phyloP scores from a whole-genome alignment of 2,113 vertebrate species.

The Gorilla gorilla region DNA sequence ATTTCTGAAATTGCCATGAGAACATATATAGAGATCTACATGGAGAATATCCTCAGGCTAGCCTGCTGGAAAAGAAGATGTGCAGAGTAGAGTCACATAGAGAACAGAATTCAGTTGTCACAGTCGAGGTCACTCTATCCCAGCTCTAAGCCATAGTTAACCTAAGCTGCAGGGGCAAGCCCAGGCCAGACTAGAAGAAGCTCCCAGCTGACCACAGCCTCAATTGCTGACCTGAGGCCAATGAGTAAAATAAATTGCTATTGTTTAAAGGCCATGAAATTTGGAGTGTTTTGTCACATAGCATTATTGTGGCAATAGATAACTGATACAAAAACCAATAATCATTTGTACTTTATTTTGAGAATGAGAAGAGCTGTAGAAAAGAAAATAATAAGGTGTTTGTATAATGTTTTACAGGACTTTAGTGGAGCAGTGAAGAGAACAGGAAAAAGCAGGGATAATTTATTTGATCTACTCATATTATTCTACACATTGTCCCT shows the following conservation, averaged over 20 bases:
- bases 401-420: background rate
- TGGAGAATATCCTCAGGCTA: background rate
- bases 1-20: background rate
- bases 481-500: background rate
- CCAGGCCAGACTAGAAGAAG: background rate
- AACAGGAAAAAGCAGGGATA: background rate
- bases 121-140: background rate
- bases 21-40: background rate
- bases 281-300: background rate
- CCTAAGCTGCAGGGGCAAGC: background rate
- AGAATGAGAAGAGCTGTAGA: background rate
- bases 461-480: background rate
- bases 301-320: background rate
- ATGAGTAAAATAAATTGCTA: background rate
- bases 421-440: background rate
- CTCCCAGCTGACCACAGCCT: background rate
- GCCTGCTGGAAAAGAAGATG: background rate
- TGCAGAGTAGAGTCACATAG: background rate
- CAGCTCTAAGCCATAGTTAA: background rate
- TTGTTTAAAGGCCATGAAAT: background rate
- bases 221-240: background rate
- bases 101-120: background rate
- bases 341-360: background rate
- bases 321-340: background rate
- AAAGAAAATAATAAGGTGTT: background rate